phyloP scores from a whole-genome alignment of 2,113 vertebrate genomes.

The Hippocampus abdominalis region DNA sequence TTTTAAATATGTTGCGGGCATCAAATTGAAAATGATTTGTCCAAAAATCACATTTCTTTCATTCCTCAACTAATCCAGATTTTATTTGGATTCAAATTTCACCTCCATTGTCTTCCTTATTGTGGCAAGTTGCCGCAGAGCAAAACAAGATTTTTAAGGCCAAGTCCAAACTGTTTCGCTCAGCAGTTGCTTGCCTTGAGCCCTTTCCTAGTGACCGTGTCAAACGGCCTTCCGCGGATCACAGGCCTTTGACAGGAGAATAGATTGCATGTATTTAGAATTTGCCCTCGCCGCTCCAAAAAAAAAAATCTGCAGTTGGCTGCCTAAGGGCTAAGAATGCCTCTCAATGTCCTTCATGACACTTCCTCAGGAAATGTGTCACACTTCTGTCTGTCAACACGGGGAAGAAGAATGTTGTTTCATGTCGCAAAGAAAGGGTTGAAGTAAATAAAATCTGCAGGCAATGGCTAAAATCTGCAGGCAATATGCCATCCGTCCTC shows the following conservation, averaged over 20 bases:
- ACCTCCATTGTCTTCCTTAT: constrained; percentile 15
- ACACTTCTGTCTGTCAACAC: constrained; percentile 51
- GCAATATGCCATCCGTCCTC: background rate
- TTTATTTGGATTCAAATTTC: constrained; percentile 19
- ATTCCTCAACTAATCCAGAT: constrained; percentile 2
- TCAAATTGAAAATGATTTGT: no score
- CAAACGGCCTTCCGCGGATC: constrained; percentile 50
- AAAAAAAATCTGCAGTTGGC: constrained; percentile 50
- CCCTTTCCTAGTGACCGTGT: constrained; percentile 60
- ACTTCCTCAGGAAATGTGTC: constrained; percentile 41
- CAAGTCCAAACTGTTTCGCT: constrained; percentile 38
- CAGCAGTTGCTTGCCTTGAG: constrained; percentile 50
- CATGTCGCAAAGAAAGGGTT: constrained; percentile 41
- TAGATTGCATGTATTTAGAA: constrained; percentile 67
- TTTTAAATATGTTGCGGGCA: no score
- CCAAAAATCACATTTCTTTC: background rate
- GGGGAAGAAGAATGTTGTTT: constrained; percentile 54
- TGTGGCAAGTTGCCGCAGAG: constrained; percentile 7
- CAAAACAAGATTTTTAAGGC: constrained; percentile 19
- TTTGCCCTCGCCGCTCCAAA: constrained; percentile 32
- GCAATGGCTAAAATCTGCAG: constrained; percentile 4
- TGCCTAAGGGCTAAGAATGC: constrained; percentile 45
- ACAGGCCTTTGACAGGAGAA: constrained; percentile 61
- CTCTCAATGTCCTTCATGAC: constrained; percentile 49
- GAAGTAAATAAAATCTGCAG: constrained; percentile 47